A percentile compares a stretch with the other conserved stretches of the same genome.
phyloP scores from a whole-genome alignment of 2,113 vertebrate species.

The Empidonax traillii region DNA sequence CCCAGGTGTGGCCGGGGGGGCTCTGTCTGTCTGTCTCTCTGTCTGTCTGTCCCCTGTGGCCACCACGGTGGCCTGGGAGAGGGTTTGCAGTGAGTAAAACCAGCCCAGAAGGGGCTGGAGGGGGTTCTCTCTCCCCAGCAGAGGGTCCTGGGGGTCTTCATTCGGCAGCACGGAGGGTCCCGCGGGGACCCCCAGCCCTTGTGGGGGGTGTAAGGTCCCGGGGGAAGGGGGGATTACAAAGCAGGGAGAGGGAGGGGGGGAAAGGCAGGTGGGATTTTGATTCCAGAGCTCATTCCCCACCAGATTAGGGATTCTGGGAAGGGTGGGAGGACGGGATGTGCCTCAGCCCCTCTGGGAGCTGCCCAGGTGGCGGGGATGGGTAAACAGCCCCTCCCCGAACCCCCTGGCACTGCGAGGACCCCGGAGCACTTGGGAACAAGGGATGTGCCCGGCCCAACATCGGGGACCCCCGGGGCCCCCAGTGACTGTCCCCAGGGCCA shows the following conservation, averaged over 20 bases:
- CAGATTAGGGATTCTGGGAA: background rate
- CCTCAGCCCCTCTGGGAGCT: background rate
- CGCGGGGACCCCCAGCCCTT: background rate
- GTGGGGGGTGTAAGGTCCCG: background rate
- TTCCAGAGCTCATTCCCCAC: background rate
- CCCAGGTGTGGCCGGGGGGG: rapidly evolving
- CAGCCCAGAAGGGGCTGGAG: no score
- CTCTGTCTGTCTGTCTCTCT: no score
- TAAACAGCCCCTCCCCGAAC: background rate
- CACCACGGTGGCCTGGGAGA: background rate
- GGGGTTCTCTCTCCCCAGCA: background rate
- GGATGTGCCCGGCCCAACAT: rapidly evolving
- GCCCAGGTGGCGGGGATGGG: background rate
- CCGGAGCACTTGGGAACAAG: no score
- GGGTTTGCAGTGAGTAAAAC: background rate
- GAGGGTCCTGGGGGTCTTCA: background rate
- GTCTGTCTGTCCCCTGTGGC: background rate
- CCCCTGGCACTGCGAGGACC: background rate
- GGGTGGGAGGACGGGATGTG: background rate
- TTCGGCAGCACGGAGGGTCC: background rate
- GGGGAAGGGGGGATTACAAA: background rate
- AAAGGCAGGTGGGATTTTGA: background rate
- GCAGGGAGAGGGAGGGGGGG: background rate
- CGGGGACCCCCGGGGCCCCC: background rate
- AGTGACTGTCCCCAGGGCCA: background rate